Evolutionary conservation across 2,888 invertebrate genomes (phyloP).

Genomic region (Ischnura elegans): DNA sequence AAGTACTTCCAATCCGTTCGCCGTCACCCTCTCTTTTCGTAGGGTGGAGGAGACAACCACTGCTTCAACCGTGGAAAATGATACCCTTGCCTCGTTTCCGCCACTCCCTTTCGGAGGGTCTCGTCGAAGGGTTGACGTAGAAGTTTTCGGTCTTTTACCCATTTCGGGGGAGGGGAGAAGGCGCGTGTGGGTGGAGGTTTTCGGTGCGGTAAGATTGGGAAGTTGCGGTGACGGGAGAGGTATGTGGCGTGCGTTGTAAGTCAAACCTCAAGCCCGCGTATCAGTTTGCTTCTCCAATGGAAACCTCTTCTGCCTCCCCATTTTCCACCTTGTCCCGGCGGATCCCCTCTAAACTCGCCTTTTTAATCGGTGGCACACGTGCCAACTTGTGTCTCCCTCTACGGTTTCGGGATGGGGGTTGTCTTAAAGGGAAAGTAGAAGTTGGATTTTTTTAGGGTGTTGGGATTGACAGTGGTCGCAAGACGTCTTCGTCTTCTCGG

Average conservation of each 20-base stretch:
- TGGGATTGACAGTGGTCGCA: neutral
- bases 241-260: neutral
- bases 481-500: neutral
- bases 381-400: neutral
- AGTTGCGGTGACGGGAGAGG: neutral
- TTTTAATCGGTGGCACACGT: slow-evolving; percentile 19
- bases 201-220: neutral
- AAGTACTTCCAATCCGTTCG: too few relatives aligned
- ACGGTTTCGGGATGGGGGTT: neutral
- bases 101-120: neutral
- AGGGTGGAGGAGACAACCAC: neutral
- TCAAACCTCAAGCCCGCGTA: slow-evolving; percentile 31
- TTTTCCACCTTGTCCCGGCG: neutral
- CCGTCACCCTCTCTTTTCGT: neutral
- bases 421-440: neutral
- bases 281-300: neutral
- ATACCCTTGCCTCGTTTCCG: neutral
- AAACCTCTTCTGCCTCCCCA: neutral
- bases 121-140: neutral
- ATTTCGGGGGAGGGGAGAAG: neutral
- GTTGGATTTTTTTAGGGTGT: neutral
- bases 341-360: neutral
- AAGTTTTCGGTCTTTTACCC: neutral
- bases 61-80: neutral
- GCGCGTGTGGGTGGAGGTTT: neutral